phyloP scores from a whole-genome alignment of 2,797 vertebrate species.

The Melanotaenia boesemani region DNA sequence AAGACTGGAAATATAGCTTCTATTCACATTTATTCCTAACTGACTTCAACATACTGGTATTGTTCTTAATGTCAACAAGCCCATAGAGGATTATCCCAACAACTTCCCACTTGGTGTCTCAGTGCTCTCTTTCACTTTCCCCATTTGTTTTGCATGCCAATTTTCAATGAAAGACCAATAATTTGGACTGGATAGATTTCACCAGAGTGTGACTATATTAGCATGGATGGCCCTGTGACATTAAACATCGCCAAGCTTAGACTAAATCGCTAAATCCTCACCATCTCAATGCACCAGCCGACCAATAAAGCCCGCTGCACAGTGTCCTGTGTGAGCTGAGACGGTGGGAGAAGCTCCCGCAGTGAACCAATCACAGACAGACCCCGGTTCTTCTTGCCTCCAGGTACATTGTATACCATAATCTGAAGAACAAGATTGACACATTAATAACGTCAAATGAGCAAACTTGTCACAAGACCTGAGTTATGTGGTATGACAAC shows the following conservation, averaged over 20 bases:
- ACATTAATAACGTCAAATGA: background rate
- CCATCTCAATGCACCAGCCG: slow-evolving; percentile 97
- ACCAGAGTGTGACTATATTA: background rate
- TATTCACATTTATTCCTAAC: background rate
- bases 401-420: slow-evolving; percentile 87
- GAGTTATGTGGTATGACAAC: background rate
- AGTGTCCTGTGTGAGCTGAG: slow-evolving; percentile 79
- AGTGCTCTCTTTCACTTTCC: background rate
- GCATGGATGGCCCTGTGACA: background rate
- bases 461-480: background rate
- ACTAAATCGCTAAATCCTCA: slow-evolving; percentile 63
- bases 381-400: slow-evolving; percentile 93
- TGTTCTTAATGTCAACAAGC: background rate
- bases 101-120: background rate
- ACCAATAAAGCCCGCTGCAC: slow-evolving; percentile 86
- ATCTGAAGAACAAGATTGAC: slow-evolving; percentile 73
- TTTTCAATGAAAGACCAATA: background rate
- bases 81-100: background rate
- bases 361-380: slow-evolving; percentile 89
- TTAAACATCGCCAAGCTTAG: background rate
- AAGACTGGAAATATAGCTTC: background rate
- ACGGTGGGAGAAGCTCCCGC: slow-evolving; percentile 81
- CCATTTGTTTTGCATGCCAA: background rate
- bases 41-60: background rate
- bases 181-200: background rate